Percentiles rank a stretch among this genome's conserved stretches.
Evolutionary conservation across 2,797 vertebrate genomes (phyloP).

Genomic region (Myiothlypis coronata): DNA sequence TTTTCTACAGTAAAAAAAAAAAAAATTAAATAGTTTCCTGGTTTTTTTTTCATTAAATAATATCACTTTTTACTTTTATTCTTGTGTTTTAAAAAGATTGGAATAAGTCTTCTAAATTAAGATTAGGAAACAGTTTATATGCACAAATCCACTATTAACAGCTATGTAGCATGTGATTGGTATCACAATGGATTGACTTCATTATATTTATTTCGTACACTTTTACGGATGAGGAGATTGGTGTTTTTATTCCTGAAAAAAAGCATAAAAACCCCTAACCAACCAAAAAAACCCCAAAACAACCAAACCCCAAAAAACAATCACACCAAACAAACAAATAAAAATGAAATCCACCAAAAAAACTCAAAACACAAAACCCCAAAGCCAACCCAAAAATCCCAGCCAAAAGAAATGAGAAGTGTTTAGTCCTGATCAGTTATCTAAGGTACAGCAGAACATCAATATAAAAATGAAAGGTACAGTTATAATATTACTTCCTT

Average conservation of each 20-base stretch:
- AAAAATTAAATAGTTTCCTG: background rate
- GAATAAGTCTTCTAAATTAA: background rate
- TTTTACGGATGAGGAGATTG: background rate
- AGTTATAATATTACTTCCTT: background rate
- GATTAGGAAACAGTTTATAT: background rate
- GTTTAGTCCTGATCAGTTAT: background rate
- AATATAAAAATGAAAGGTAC: background rate
- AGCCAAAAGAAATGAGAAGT: background rate
- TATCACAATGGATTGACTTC: background rate
- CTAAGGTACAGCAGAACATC: background rate
- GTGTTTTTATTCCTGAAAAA: background rate
- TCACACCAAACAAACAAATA: background rate
- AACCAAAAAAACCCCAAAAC: background rate
- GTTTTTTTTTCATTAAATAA: background rate
- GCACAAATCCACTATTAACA: background rate
- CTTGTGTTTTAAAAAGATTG: background rate
- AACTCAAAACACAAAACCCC: background rate
- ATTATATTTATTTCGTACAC: background rate
- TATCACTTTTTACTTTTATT: background rate
- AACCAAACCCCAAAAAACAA: background rate
- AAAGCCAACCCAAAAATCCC: fast-evolving
- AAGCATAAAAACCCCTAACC: too few species aligned
- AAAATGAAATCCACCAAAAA: background rate
- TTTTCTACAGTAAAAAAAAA: background rate
- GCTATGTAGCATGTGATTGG: background rate